These are phyloP conservation scores for Pelvicachromis taeniatus DNA, from an alignment of 2,113 vertebrate species.

Conservation along the genomic window DNA sequence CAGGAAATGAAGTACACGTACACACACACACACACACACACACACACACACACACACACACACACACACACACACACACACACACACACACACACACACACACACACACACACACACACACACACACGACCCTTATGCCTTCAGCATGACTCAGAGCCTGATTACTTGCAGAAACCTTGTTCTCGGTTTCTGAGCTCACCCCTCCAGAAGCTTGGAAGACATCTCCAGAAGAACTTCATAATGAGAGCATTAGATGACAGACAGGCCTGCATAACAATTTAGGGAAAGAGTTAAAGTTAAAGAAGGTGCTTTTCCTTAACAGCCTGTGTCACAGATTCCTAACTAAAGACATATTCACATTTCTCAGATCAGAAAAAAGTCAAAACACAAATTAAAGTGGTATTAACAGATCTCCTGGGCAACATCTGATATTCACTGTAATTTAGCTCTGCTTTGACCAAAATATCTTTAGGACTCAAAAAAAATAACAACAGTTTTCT, in stretches of 20 bases:
- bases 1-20: conserved; percentile 31
- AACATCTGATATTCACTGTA: not conserved
- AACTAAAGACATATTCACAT: not conserved
- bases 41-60: not conserved
- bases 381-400: not conserved
- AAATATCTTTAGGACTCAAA: not conserved
- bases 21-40: too few species aligned
- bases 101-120: not conserved
- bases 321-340: not conserved
- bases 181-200: not conserved
- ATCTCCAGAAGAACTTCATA: not conserved
- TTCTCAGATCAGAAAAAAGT: not conserved
- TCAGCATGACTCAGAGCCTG: not conserved
- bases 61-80: not conserved
- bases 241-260: not conserved
- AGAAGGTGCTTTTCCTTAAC: not conserved
- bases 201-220: not conserved
- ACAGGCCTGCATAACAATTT: not conserved
- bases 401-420: not conserved
- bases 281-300: not conserved
- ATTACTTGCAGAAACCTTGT: conserved; percentile 6
- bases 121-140: not conserved
- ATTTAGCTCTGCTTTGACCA: not conserved
- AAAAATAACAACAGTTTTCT: not conserved
- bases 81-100: not conserved